Percentiles rank a stretch among this genome's conserved stretches.
phyloP scores from a whole-genome alignment of 2,888 invertebrate species.

The Pherbina coryleti region DNA sequence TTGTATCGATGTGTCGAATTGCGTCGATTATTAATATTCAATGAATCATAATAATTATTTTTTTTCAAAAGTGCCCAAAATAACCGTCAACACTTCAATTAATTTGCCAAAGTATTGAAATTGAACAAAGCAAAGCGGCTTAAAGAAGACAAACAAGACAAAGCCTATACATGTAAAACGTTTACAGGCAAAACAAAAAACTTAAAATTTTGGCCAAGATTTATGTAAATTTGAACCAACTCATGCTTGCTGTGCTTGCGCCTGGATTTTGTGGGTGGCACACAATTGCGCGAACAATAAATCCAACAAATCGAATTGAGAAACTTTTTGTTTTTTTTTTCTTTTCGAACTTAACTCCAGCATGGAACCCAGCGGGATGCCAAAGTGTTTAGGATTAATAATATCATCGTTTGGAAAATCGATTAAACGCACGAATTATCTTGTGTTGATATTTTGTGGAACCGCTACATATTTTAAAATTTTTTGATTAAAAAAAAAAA shows the following conservation, averaged over 20 bases:
- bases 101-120: slow-evolving; percentile 62
- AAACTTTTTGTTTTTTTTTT: not conserved
- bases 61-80: slow-evolving; percentile 29
- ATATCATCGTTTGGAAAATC: slow-evolving; percentile 56
- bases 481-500: not conserved
- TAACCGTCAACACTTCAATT: slow-evolving; percentile 63
- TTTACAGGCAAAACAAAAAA: not conserved
- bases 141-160: slow-evolving; percentile 8
- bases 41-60: slow-evolving; percentile 8
- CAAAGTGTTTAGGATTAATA: slow-evolving; percentile 48
- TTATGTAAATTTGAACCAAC: slow-evolving; percentile 25
- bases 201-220: slow-evolving; percentile 7
- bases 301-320: slow-evolving; percentile 8
- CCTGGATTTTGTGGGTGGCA: slow-evolving; percentile 25
- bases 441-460: not conserved
- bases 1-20: not conserved
- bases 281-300: not conserved
- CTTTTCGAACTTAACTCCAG: not conserved
- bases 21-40: not conserved
- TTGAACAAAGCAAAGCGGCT: slow-evolving; percentile 35
- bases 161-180: not conserved
- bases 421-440: slow-evolving; percentile 59
- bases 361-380: slow-evolving; percentile 47
- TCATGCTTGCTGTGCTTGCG: slow-evolving; percentile 4
- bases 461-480: not conserved